phyloP scores from a whole-genome alignment of 2,888 invertebrate species.

The Mongoloraphidia duomilia region DNA sequence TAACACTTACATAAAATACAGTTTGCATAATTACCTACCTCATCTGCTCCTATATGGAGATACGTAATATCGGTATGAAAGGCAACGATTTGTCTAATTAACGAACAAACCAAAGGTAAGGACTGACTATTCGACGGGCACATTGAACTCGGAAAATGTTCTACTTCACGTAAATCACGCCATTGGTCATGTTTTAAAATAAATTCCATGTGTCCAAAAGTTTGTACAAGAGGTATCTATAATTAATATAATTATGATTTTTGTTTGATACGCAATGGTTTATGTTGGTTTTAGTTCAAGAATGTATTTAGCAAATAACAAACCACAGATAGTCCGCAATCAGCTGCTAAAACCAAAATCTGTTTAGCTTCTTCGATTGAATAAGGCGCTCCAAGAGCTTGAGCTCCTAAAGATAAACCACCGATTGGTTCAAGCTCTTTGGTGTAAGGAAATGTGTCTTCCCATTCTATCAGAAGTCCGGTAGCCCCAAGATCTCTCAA shows the following conservation, averaged over 20 bases:
- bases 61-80: constrained; percentile 49
- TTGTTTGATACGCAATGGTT: constrained; percentile 9
- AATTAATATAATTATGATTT: not conserved
- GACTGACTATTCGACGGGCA: constrained; percentile 55
- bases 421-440: constrained; percentile 44
- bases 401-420: constrained; percentile 33
- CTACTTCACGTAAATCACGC: constrained; percentile 48
- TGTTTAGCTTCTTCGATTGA: constrained; percentile 47
- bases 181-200: constrained; percentile 59
- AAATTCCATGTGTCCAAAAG: constrained; percentile 79
- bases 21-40: constrained; percentile 28
- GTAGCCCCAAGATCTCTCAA: constrained; percentile 58
- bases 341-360: constrained; percentile 44
- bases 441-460: constrained; percentile 75
- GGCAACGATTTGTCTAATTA: constrained; percentile 56
- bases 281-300: not conserved
- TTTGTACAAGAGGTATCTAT: constrained; percentile 63
- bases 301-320: constrained; percentile 16
- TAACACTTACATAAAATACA: not conserved
- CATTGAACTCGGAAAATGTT: constrained; percentile 51
- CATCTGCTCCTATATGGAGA: constrained; percentile 74
- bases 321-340: constrained; percentile 51
- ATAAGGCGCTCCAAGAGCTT: constrained; percentile 45
- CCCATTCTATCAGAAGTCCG: constrained; percentile 74
- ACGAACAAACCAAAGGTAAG: constrained; percentile 42